Conservation (phyloP, 2,888 invertebrate species). For the Drosophila anomalipes region DNA sequence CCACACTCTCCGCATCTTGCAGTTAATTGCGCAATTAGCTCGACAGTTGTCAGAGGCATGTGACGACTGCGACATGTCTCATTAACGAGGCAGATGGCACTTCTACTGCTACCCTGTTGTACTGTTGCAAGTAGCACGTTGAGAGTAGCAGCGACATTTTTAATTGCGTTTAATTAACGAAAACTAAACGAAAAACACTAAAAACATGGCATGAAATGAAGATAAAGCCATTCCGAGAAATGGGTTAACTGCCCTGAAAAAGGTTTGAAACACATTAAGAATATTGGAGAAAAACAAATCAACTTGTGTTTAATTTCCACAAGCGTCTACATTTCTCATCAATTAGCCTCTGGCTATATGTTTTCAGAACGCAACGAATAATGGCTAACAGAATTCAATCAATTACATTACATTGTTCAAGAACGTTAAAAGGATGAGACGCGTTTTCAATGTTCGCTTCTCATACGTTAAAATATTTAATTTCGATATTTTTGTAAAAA, state of each 20-base stretch:
- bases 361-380: not conserved
- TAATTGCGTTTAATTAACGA: slow-evolving; percentile 77
- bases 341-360: not conserved
- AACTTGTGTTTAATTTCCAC: not conserved
- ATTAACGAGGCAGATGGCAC: slow-evolving; percentile 64
- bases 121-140: slow-evolving; percentile 23
- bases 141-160: slow-evolving; percentile 37
- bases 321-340: not conserved
- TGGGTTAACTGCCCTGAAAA: too few species aligned
- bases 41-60: slow-evolving; percentile 68
- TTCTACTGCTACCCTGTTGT: slow-evolving; percentile 14
- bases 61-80: slow-evolving; percentile 73
- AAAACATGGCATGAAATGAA: slow-evolving; percentile 24
- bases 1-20: slow-evolving; percentile 39
- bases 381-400: not conserved
- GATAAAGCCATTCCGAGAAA: not conserved
- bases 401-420: not conserved
- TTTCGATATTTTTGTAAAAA: not conserved
- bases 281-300: not conserved
- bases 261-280: not conserved
- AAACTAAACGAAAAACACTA: slow-evolving; percentile 68
- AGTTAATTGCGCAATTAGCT: slow-evolving; percentile 79
- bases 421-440: not conserved
- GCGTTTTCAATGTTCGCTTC: not conserved
- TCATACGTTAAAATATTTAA: not conserved